A percentile compares a stretch with the other conserved stretches of the same genome.
phyloP scores from a whole-genome alignment of 2,113 vertebrate species.

The Hiodon alosoides region DNA sequence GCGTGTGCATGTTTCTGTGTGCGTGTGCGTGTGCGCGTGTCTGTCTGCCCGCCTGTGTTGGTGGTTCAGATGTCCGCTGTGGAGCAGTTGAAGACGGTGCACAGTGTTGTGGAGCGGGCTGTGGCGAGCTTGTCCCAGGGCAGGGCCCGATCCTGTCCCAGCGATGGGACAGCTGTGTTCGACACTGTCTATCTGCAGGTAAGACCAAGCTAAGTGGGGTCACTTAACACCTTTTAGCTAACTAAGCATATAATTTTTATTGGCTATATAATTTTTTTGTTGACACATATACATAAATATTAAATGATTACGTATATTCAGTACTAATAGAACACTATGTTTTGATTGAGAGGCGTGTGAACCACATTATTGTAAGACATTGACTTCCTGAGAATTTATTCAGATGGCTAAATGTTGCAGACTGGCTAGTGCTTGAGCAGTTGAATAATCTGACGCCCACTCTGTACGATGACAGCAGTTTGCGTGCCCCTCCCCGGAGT shows the following conservation, averaged over 20 bases:
- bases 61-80: conserved; percentile 55
- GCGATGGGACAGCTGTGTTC: conserved; percentile 55
- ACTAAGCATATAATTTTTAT: too few relatives aligned
- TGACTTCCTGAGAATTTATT: too few relatives aligned
- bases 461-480: conserved; percentile 12
- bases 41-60: background rate
- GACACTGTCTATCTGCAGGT: conserved; percentile 74
- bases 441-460: background rate
- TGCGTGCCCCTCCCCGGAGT: background rate
- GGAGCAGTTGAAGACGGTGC: conserved; percentile 66
- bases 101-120: conserved; percentile 65
- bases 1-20: background rate
- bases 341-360: too few relatives aligned
- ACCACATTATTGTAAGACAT: too few relatives aligned
- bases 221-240: background rate
- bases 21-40: background rate
- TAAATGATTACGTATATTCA: too few relatives aligned
- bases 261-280: too few relatives aligned
- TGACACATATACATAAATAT: too few relatives aligned
- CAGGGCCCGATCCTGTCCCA: conserved; percentile 40
- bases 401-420: too few relatives aligned
- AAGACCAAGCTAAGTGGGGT: conserved; percentile 13
- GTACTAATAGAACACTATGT: too few relatives aligned
- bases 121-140: conserved; percentile 56
- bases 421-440: too few relatives aligned